Conservation (phyloP, 2,888 invertebrate species). For the Callyntrura guangdongensis region DNA sequence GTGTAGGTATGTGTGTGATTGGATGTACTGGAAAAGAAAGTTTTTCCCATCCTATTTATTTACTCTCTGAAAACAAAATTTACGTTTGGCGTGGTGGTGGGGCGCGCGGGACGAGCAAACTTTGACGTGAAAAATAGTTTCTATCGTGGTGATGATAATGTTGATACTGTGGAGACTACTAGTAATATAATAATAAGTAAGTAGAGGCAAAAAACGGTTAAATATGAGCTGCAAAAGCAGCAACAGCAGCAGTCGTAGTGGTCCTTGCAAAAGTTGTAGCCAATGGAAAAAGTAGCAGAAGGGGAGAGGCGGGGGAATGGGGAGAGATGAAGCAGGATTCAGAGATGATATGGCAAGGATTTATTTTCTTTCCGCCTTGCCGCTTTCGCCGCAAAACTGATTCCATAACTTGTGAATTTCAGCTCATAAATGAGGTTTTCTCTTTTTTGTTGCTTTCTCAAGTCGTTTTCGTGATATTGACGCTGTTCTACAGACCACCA, state of each 20-base stretch:
- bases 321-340: constrained; percentile 49
- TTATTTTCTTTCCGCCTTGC: constrained; percentile 79
- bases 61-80: constrained; percentile 38
- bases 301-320: neutral
- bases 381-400: constrained; percentile 76
- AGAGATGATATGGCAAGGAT: constrained; percentile 70
- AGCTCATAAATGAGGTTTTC: constrained; percentile 68
- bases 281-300: too few relatives aligned
- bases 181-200: neutral
- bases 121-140: constrained; percentile 52
- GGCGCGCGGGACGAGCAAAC: neutral
- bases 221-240: constrained; percentile 13
- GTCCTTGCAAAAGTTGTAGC: neutral
- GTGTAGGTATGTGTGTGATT: too few relatives aligned
- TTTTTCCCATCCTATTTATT: constrained; percentile 25
- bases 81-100: constrained; percentile 24
- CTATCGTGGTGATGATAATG: constrained; percentile 23
- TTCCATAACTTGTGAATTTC: constrained; percentile 74
- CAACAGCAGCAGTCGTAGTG: neutral
- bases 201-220: constrained; percentile 34
- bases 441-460: neutral
- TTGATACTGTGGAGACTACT: neutral
- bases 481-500: neutral
- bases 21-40: neutral
- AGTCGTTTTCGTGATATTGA: too few relatives aligned